Conservation (phyloP, 2,113 vertebrate genomes). For the Muntiacus reevesi region DNA sequence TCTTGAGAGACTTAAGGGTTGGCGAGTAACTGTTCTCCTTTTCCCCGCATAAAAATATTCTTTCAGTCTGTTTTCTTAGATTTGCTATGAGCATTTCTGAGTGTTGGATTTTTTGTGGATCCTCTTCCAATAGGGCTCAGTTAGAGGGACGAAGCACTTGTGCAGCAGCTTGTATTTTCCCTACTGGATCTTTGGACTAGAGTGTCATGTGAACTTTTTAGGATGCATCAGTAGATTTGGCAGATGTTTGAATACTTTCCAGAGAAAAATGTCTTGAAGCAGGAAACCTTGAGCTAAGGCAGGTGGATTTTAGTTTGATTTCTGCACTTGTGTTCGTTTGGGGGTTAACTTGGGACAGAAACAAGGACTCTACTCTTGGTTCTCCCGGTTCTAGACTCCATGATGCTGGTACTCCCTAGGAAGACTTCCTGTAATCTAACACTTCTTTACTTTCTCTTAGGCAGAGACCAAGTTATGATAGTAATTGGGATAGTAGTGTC, state of each 20-base stretch:
- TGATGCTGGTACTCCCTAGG: background rate
- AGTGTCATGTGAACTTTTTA: background rate
- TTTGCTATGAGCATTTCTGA: background rate
- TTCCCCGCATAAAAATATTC: background rate
- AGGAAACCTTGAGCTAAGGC: background rate
- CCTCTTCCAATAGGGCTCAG: background rate
- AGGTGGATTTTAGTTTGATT: slow-evolving; percentile 19
- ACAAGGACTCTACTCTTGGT: background rate
- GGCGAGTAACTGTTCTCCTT: background rate
- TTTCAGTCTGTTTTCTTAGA: background rate
- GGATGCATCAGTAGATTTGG: background rate
- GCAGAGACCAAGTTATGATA: background rate
- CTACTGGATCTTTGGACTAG: background rate
- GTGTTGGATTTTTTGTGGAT: background rate
- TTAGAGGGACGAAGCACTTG: background rate
- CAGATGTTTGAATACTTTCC: background rate
- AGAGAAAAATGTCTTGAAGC: slow-evolving; percentile 7
- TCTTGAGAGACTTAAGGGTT: background rate
- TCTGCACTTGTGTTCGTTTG: background rate
- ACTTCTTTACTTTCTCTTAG: background rate
- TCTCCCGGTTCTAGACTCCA: background rate
- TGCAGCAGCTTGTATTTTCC: background rate
- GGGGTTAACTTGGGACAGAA: background rate
- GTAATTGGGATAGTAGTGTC: background rate
- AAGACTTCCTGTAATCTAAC: background rate